Conservation (phyloP, 2,113 vertebrate species). For the Callorhinus ursinus region DNA sequence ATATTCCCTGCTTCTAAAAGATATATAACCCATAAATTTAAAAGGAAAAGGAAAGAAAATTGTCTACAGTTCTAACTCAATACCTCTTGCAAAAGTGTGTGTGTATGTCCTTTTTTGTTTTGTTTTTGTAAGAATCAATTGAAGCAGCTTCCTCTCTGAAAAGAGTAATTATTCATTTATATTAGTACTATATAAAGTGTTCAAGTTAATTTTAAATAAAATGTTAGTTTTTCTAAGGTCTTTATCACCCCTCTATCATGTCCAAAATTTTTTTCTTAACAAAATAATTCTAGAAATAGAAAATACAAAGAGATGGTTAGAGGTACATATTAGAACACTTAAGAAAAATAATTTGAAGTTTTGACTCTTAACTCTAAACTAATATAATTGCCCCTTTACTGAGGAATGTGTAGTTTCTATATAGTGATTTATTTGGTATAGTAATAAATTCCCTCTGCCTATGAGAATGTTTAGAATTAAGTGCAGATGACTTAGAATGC, state of each 20-base stretch:
- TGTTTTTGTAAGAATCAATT: neutral
- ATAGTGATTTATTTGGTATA: neutral
- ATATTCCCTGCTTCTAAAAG: slow-evolving; percentile 70
- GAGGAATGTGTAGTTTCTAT: neutral
- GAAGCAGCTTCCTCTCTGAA: slow-evolving; percentile 31
- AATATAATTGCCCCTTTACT: neutral
- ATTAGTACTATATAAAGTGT: neutral
- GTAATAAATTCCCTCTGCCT: neutral
- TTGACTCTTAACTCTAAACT: neutral
- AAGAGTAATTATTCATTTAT: neutral
- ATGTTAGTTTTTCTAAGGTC: neutral
- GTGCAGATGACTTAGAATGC: neutral
- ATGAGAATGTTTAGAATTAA: neutral
- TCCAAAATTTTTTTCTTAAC: neutral
- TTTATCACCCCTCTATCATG: neutral
- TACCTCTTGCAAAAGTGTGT: neutral
- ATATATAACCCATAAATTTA: slow-evolving; percentile 41
- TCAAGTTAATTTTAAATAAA: neutral
- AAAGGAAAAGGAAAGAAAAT: slow-evolving; percentile 56
- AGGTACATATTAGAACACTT: neutral
- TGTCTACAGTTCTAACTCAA: neutral
- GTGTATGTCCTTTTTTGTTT: neutral
- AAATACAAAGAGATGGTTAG: neutral
- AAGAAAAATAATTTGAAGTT: neutral
- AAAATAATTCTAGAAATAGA: neutral